phyloP scores from a whole-genome alignment of 1,140 invertebrate genomes.

The Sesamia nonagrioides region DNA sequence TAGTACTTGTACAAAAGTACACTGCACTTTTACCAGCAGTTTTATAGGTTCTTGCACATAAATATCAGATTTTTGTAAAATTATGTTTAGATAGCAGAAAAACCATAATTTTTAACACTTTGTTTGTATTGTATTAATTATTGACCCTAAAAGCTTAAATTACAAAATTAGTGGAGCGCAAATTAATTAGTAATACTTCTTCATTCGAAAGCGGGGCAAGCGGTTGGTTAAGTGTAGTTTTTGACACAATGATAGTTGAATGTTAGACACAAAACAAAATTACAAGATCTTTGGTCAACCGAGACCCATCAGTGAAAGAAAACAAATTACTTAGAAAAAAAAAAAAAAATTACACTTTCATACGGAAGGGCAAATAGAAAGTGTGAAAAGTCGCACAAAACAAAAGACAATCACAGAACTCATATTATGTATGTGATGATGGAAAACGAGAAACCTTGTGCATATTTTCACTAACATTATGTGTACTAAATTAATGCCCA shows the following conservation, averaged over 20 bases:
- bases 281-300: background rate
- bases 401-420: slow-evolving; percentile 1
- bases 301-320: background rate
- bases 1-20: background rate
- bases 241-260: slow-evolving; percentile 34
- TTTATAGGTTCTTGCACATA: no score
- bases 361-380: background rate
- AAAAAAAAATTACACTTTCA: background rate
- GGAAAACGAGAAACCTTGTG: no score
- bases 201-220: slow-evolving; percentile 14
- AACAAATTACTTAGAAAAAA: background rate
- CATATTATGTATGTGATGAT: background rate
- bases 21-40: background rate
- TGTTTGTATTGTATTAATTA: slow-evolving; percentile 1
- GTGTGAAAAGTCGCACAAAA: background rate
- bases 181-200: slow-evolving; percentile 6
- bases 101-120: background rate
- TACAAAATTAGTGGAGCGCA: slow-evolving; percentile 34
- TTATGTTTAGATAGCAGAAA: no score
- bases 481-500: no score
- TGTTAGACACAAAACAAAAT: background rate
- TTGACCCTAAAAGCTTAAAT: slow-evolving; percentile 40
- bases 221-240: background rate
- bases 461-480: no score
- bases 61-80: no score